Percentiles rank a stretch among this genome's conserved stretches.
These are phyloP conservation scores for Cichlasoma orientale DNA, from an alignment of 2,797 vertebrate genomes.

Conservation along the genomic window DNA sequence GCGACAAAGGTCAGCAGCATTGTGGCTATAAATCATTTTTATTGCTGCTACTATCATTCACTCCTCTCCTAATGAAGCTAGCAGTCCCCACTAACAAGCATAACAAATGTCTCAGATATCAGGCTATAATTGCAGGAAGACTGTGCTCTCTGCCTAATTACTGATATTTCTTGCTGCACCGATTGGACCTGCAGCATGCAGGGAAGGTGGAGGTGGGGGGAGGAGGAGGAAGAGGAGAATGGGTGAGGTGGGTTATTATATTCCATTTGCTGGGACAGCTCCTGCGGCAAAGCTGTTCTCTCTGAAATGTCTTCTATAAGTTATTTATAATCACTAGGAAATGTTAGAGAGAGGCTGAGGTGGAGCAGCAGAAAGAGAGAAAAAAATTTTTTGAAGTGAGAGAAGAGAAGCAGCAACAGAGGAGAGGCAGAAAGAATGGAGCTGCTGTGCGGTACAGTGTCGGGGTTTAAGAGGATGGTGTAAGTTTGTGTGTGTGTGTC, in stretches of 20 bases:
- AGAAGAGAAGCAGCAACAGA: conserved; percentile 13
- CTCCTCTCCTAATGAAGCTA: conserved; percentile 60
- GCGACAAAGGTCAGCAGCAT: conserved; percentile 38
- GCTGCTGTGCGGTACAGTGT: background rate
- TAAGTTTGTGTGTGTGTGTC: background rate
- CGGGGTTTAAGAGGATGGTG: background rate
- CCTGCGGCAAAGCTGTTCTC: conserved; percentile 53
- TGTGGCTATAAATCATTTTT: conserved; percentile 53
- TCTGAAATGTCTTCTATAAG: conserved; percentile 59
- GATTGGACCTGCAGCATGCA: conserved; percentile 50
- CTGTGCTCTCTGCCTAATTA: conserved; percentile 70
- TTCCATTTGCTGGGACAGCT: conserved; percentile 63
- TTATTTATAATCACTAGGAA: conserved; percentile 67
- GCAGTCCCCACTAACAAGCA: conserved; percentile 66
- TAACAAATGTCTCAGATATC: conserved; percentile 70
- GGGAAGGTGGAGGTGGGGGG: background rate
- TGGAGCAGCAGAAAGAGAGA: conserved; percentile 4
- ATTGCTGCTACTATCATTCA: conserved; percentile 38
- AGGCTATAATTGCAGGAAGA: conserved; percentile 67
- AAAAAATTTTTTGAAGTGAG: conserved; percentile 9
- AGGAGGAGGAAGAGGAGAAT: background rate
- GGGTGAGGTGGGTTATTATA: conserved; percentile 49
- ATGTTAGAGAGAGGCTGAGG: conserved; percentile 28
- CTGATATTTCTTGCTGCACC: conserved; percentile 63
- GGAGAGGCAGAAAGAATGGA: background rate